Evolutionary conservation across 2,888 invertebrate genomes (phyloP).

Genomic region (Drosophila subquinaria): DNA sequence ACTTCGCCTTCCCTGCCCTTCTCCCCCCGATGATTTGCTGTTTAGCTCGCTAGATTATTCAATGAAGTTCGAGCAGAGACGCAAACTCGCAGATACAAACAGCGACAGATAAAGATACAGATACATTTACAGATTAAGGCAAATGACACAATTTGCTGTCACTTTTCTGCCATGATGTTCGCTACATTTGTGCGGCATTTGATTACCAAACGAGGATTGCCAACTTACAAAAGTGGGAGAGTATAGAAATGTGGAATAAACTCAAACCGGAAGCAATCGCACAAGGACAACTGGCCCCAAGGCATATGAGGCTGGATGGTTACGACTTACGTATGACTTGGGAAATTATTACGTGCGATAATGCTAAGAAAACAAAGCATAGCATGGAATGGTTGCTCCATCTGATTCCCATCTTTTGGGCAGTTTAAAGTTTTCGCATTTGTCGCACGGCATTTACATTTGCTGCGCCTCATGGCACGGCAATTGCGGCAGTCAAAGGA

Average conservation of each 20-base stretch:
- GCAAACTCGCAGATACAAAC: conserved; percentile 27
- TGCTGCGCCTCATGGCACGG: conserved; percentile 68
- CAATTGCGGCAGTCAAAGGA: conserved; percentile 66
- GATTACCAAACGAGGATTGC: conserved; percentile 16
- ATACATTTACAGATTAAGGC: conserved; percentile 64
- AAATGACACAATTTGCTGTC: conserved; percentile 72
- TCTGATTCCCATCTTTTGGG: conserved; percentile 56
- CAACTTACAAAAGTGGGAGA: not conserved
- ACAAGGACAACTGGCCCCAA: conserved; percentile 12
- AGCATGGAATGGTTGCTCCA: not conserved
- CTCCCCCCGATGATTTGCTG: conserved; percentile 24
- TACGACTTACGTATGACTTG: conserved; percentile 52
- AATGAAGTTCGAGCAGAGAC: conserved; percentile 66
- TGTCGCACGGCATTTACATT: conserved; percentile 72
- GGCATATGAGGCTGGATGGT: conserved; percentile 29
- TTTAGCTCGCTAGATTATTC: conserved; percentile 54
- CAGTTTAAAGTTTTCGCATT: conserved; percentile 80
- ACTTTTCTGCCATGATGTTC: conserved; percentile 36
- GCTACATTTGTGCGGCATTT: conserved; percentile 44
- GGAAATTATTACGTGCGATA: conserved; percentile 73
- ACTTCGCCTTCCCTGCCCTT: conserved; percentile 6
- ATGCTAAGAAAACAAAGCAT: conserved; percentile 52
- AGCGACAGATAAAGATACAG: conserved; percentile 24
- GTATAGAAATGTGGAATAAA: conserved; percentile 5
- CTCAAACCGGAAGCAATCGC: conserved; percentile 5